Evolutionary conservation across 2,888 invertebrate genomes (phyloP), one percentile per base, ranked within the genome.

Genomic region (Cryptus armator): DNA sequence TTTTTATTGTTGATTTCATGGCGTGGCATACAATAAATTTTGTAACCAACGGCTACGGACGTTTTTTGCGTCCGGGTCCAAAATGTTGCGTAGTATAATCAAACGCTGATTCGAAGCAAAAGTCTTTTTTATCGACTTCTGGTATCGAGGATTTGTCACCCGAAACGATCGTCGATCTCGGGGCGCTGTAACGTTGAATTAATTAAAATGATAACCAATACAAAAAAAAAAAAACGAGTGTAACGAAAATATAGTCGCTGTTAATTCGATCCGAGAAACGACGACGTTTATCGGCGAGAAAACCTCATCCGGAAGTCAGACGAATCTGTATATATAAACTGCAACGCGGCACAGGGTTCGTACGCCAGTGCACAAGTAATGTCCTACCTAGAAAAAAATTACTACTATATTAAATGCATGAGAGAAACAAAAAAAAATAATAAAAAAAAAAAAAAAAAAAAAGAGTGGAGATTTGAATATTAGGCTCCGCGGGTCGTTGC

Each of bases 21-120:
- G 89, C 88, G 92, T 92, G 92, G 88, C 91, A 91, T 91, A 92
- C 92, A 92, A 92, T 92, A 91, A 81, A 90, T 90, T 91, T 90
- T 91, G 90, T 91, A 92, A 91, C 90, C 90, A 89, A 85, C 87
- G 89, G 89, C 89, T 89, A 88, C 87, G 87, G 88, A 86, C 88
- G 90, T 85, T 87, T 91, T 89, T 91, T 87, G 89, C 90, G 89
- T 87, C 87, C 88, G 87, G 90, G 90, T 90, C 88, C 87, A 87
- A 90, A 89, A 91, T 90, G 91, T 93, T 92, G 92, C 93, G 92
- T 93, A 92, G 92, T 93, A 92, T 92, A 93, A 93, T 93, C 93
- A 92, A 92, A 92, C 90, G 90, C 89, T 90, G 90, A 91, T 89
- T 88, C 88, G 90, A 89, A 89, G 89, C 89, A 89, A 91, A 89